phyloP scores from a whole-genome alignment of 2,113 vertebrate genomes.

The Pterocles gutturalis region DNA sequence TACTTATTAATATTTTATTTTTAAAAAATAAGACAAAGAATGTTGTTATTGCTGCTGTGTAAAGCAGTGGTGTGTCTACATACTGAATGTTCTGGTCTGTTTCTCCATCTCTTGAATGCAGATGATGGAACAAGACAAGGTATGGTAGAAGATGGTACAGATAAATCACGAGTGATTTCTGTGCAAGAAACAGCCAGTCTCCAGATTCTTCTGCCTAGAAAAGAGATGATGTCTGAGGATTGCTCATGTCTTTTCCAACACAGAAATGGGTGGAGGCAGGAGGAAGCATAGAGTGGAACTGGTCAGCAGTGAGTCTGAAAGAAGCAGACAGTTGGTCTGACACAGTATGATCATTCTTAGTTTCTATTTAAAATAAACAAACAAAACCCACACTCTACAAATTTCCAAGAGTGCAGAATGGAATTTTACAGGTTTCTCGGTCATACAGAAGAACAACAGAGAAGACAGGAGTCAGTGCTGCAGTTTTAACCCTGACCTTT shows the following conservation, averaged over 20 bases:
- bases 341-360: neutral
- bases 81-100: neutral
- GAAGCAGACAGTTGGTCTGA: neutral
- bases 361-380: neutral
- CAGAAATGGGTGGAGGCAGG: neutral
- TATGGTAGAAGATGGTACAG: neutral
- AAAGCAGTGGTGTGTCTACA: neutral
- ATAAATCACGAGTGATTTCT: neutral
- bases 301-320: no score
- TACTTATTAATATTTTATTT: no score
- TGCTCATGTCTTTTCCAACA: neutral
- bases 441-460: accelerated
- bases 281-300: neutral
- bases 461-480: neutral
- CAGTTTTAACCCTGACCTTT: neutral
- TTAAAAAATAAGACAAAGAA: neutral
- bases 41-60: neutral
- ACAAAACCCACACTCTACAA: neutral
- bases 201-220: neutral
- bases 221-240: no score
- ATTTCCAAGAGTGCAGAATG: no score
- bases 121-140: neutral
- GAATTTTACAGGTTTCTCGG: neutral
- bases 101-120: neutral
- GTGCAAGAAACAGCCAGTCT: neutral